Conservation (phyloP, 2,888 invertebrate genomes). For the Panopea generosa region DNA sequence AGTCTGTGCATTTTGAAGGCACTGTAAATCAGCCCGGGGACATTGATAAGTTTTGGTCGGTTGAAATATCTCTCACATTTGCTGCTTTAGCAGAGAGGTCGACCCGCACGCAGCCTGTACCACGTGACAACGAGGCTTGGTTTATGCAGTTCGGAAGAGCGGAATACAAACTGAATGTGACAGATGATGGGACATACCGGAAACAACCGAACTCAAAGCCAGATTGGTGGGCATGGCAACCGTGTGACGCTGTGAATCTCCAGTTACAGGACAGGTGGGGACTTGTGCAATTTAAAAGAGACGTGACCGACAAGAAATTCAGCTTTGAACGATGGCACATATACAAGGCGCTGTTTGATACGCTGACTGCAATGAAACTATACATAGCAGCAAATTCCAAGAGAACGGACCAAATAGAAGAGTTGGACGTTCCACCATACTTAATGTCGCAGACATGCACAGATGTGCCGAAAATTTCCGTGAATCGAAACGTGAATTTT, state of each 20-base stretch:
- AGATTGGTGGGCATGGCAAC: slow-evolving; percentile 64
- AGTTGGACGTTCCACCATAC: slow-evolving; percentile 59
- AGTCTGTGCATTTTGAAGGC: slow-evolving; percentile 30
- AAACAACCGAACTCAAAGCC: slow-evolving; percentile 21
- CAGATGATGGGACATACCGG: slow-evolving; percentile 31
- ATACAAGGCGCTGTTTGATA: slow-evolving; percentile 67
- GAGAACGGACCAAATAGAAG: slow-evolving; percentile 35
- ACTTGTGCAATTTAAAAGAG: slow-evolving; percentile 69
- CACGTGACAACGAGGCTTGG: slow-evolving; percentile 50
- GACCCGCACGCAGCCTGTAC: slow-evolving; percentile 17
- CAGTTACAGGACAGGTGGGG: slow-evolving; percentile 71
- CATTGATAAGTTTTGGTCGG: slow-evolving; percentile 49
- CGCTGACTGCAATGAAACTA: slow-evolving; percentile 61
- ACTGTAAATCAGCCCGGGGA: slow-evolving; percentile 49
- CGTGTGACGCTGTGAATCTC: slow-evolving; percentile 49
- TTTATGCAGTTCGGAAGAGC: slow-evolving; percentile 58
- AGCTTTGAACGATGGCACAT: slow-evolving; percentile 62
- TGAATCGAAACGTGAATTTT: slow-evolving; percentile 21
- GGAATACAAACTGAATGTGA: slow-evolving; percentile 39
- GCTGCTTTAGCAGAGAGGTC: slow-evolving; percentile 23
- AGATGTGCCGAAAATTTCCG: slow-evolving; percentile 44
- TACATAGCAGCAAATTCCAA: slow-evolving; percentile 41
- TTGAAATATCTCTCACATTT: slow-evolving; percentile 46
- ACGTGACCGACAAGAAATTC: slow-evolving; percentile 44
- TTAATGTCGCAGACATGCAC: slow-evolving; percentile 50